Evolutionary conservation across 1,140 invertebrate species (phyloP).

Genomic region (Bombus confusus): DNA sequence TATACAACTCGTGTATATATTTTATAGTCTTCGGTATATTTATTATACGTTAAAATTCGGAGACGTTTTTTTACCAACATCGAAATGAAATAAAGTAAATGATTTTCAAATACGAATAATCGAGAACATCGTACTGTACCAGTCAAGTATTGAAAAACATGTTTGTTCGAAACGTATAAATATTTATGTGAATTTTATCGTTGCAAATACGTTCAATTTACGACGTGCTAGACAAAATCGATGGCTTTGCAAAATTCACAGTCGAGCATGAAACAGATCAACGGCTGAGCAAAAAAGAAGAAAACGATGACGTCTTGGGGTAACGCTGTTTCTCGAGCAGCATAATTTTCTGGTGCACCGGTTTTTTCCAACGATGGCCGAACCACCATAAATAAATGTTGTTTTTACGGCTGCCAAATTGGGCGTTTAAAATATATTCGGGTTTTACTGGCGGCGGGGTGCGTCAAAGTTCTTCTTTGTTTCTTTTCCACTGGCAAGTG

Average conservation of each 20-base stretch:
- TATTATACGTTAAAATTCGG: no score
- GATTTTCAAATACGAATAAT: no score
- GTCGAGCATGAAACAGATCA: conserved; percentile 4
- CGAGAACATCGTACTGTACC: no score
- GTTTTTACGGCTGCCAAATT: conserved; percentile 82
- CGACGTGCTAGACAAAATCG: background rate
- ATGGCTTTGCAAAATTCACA: conserved; percentile 32
- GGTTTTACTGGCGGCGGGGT: conserved; percentile 66
- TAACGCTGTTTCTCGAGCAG: conserved; percentile 71
- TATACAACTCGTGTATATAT: no score
- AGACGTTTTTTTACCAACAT: no score
- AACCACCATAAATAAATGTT: conserved; percentile 82
- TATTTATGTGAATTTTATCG: background rate
- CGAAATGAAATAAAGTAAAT: no score
- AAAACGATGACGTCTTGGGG: conserved; percentile 18
- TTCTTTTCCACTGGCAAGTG: background rate
- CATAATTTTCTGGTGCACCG: conserved; percentile 77
- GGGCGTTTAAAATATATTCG: conserved; percentile 78
- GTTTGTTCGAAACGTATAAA: background rate
- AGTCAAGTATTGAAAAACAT: background rate
- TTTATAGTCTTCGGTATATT: no score
- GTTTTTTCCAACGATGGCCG: conserved; percentile 77
- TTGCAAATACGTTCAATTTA: background rate
- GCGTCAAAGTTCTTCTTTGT: conserved; percentile 38
- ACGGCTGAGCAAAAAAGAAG: conserved; percentile 38